Conservation (phyloP, 2,797 vertebrate species). For the Micropoecilia bifurca region DNA sequence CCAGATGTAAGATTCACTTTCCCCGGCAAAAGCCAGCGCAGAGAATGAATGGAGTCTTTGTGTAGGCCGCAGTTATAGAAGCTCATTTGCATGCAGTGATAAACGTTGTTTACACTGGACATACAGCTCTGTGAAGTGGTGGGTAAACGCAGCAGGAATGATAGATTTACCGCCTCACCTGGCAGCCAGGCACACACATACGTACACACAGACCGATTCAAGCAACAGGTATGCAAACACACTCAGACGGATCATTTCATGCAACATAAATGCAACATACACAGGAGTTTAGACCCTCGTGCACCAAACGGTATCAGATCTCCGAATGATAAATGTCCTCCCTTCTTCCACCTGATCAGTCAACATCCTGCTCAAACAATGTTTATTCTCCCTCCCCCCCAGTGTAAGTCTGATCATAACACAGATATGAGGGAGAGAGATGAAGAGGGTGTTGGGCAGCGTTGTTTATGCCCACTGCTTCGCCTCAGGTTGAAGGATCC, state of each 20-base stretch:
- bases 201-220: conserved; percentile 47
- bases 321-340: conserved; percentile 60
- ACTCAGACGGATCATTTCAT: conserved; percentile 51
- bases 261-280: conserved; percentile 54
- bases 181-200: conserved; percentile 63
- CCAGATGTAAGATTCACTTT: conserved; percentile 65
- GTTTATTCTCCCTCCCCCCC: conserved; percentile 62
- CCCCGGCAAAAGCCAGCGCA: conserved; percentile 33
- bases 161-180: conserved; percentile 76
- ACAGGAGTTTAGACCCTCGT: conserved; percentile 37
- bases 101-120: conserved; percentile 82
- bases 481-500: conserved; percentile 68
- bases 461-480: conserved; percentile 36
- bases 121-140: conserved; percentile 77
- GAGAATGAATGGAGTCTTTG: conserved; percentile 73
- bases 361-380: conserved; percentile 57
- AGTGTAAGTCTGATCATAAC: conserved; percentile 67
- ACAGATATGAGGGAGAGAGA: conserved; percentile 59
- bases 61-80: conserved; percentile 51
- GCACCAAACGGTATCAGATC: conserved; percentile 53
- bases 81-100: conserved; percentile 82
- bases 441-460: conserved; percentile 23
- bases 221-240: conserved; percentile 66
- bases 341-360: conserved; percentile 63
- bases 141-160: conserved; percentile 74